Conservation (phyloP, 2,113 vertebrate species). For the Nesospiza acunhae region DNA sequence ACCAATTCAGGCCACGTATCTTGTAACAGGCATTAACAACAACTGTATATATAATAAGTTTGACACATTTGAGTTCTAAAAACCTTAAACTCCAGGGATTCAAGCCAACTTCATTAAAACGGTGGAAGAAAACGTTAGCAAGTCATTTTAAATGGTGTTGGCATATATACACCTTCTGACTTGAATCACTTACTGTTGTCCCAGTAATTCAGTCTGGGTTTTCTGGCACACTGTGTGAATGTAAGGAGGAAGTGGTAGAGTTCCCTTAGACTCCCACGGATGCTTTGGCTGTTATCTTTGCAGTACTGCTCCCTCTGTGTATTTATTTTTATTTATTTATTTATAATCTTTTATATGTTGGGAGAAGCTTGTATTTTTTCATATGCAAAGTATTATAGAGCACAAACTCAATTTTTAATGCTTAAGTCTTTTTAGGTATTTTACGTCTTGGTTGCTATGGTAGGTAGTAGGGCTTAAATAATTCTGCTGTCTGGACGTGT, state of each 20-base stretch:
- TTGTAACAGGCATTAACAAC: neutral
- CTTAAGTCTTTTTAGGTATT: neutral
- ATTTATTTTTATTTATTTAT: neutral
- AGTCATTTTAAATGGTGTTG: neutral
- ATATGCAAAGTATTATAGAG: neutral
- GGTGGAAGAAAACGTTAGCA: neutral
- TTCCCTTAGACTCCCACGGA: neutral
- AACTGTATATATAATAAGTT: neutral
- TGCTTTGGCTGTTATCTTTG: neutral
- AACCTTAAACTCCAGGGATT: slow-evolving; percentile 3
- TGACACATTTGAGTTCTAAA: neutral
- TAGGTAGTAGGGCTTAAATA: neutral
- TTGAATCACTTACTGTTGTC: neutral
- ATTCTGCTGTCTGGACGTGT: neutral
- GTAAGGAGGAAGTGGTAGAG: neutral
- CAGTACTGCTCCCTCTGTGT: neutral
- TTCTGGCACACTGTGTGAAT: neutral
- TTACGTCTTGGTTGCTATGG: neutral
- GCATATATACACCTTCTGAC: neutral
- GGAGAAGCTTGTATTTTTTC: neutral
- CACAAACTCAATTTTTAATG: neutral
- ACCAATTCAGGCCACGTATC: neutral
- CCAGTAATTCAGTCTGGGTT: neutral
- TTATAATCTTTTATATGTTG: too few species aligned
- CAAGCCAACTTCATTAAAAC: slow-evolving; percentile 20